Evolutionary conservation across 1,140 invertebrate genomes (phyloP), one percentile per base, ranked within the genome.

Genomic region (Copidosoma floridanum): DNA sequence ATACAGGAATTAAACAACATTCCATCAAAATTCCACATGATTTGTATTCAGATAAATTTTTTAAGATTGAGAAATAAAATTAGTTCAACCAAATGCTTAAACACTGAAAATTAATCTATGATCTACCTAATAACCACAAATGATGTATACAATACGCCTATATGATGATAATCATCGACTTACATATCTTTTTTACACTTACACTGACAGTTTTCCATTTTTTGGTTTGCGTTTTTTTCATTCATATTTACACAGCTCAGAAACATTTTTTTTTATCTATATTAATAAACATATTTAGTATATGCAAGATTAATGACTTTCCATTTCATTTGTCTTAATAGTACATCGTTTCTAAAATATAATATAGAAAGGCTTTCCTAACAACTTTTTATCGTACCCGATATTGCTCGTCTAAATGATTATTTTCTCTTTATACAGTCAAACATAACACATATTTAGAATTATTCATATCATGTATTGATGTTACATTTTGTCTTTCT

Each of bases 231-330:
- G 41, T 7, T 20, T 44, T 37, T 47, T 8, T 56, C 44, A 32
- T 47, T 24, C 21, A 47, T 56, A 47, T 37, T 35, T 56, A 56
- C 41, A 56, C n/a, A n/a, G n/a, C 14, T 56, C 43, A 37, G 29
- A 56, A 20, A 55, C 11, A 46, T 16, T 56, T 56, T 37, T 46
- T 46, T 56, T 44, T 47, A 21, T 43, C 32, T 18, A 40, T 41
- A 12, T 26, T 37, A n/a, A n/a, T n/a, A n/a, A n/a, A 24, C 16
- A 16, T 4, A 8, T 40, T 27, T 2, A 40, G 14, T 32, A 2
- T 27, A 35, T 54, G 16, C 21, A 41, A 43, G 21, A 29, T n/a
- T 29, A 27, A 43, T 29, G n/a, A 54, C 24, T 54, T 44, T 55
- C 41, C 26, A 32, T 32, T 55, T 55, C 38, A 21, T 8, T 44